These are phyloP conservation scores for Spodoptera litura DNA, from an alignment of 1,140 invertebrate species.

Conservation along the genomic window DNA sequence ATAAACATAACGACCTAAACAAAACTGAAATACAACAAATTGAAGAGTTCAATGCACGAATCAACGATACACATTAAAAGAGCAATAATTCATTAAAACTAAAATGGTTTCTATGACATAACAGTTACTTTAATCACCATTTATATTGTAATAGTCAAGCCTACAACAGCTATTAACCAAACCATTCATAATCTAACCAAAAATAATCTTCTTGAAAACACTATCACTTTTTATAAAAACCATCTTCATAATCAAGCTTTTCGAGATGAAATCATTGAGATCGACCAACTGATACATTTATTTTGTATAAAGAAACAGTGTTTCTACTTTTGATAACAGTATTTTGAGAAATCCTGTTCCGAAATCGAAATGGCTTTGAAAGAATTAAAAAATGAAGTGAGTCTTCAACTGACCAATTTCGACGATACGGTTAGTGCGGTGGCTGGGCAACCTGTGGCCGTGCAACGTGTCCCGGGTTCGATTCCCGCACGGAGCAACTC, in stretches of 20 bases:
- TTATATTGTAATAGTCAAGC: background rate
- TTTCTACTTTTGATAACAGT: no score
- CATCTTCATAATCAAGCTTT: background rate
- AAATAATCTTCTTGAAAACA: background rate
- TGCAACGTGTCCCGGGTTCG: no score
- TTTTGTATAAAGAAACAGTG: background rate
- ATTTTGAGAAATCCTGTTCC: no score
- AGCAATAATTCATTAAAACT: conserved; percentile 6
- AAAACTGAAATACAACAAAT: background rate
- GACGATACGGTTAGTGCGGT: no score
- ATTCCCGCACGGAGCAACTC: no score
- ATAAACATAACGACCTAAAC: background rate
- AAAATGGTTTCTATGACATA: background rate
- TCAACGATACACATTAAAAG: background rate
- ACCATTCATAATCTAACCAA: background rate
- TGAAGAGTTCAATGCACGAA: background rate
- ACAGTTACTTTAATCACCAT: conserved; percentile 19
- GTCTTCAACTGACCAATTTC: no score
- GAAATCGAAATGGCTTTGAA: no score
- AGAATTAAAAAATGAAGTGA: no score
- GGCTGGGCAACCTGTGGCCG: no score
- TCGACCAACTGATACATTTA: background rate
- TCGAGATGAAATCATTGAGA: background rate
- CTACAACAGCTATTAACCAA: background rate
- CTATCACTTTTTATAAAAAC: background rate